Evolutionary conservation across 1,140 invertebrate genomes (phyloP).

Genomic region (Nixonia krombeini): DNA sequence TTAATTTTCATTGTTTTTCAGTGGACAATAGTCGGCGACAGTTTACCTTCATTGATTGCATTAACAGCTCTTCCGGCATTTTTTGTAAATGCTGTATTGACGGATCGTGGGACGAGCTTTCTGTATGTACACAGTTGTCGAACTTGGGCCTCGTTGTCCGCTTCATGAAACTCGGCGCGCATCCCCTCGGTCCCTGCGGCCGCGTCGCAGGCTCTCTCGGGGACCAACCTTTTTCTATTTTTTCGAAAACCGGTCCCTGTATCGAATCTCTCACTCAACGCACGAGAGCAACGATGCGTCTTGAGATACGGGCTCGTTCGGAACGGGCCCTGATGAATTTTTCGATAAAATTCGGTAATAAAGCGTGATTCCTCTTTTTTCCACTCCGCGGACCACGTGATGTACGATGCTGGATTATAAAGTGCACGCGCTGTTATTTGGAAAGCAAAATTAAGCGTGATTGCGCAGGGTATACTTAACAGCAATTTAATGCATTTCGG

Average conservation of each 20-base stretch:
- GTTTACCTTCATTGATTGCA: too few relatives aligned
- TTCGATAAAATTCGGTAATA: conserved; percentile 39
- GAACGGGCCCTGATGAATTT: conserved; percentile 36
- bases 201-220: conserved; percentile 8
- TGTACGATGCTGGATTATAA: background rate
- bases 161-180: too few relatives aligned
- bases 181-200: conserved; percentile 4
- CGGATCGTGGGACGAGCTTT: too few relatives aligned
- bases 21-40: too few relatives aligned
- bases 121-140: too few relatives aligned
- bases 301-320: conserved; percentile 29
- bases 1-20: too few relatives aligned
- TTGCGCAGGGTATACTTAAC: too few relatives aligned
- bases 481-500: too few relatives aligned
- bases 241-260: conserved; percentile 30
- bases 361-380: conserved; percentile 5
- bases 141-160: too few relatives aligned
- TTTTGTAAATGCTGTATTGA: too few relatives aligned
- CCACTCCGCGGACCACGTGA: background rate
- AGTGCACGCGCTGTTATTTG: background rate
- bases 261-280: conserved; percentile 20
- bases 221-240: conserved; percentile 21
- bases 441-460: too few relatives aligned
- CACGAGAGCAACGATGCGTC: conserved; percentile 36
- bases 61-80: too few relatives aligned